Conservation (phyloP, 1,140 invertebrate genomes). For the Mesaphorura yosii region DNA sequence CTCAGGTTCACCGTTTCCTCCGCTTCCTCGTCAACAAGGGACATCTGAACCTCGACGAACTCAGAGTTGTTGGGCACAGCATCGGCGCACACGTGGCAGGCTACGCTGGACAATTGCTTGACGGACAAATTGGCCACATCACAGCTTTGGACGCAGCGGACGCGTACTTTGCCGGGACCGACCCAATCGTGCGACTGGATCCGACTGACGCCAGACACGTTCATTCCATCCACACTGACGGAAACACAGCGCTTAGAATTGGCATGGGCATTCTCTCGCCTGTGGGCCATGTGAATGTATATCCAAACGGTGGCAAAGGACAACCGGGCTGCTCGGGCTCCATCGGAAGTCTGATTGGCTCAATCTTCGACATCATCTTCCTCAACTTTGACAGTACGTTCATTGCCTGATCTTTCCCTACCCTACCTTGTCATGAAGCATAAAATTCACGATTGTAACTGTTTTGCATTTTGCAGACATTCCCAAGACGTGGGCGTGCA, state of each 20-base stretch:
- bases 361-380: slow-evolving; percentile 12
- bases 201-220: slow-evolving; percentile 38
- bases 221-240: slow-evolving; percentile 42
- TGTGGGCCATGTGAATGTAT: slow-evolving; percentile 20
- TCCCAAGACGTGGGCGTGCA: slow-evolving; percentile 19
- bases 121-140: slow-evolving; percentile 11
- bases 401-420: neutral
- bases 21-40: slow-evolving; percentile 21
- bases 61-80: slow-evolving; percentile 20
- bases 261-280: slow-evolving; percentile 12
- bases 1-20: slow-evolving; percentile 32
- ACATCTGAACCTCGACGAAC: slow-evolving; percentile 8
- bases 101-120: slow-evolving; percentile 13
- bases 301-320: slow-evolving; percentile 16
- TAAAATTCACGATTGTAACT: neutral
- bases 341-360: slow-evolving; percentile 10
- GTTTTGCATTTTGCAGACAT: slow-evolving; percentile 2
- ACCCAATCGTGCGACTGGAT: slow-evolving; percentile 40
- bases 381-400: slow-evolving; percentile 12
- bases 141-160: slow-evolving; percentile 44
- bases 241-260: slow-evolving; percentile 1
- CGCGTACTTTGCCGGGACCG: slow-evolving; percentile 41
- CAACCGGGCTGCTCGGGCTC: slow-evolving; percentile 25
- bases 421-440: neutral
- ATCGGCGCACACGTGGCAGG: slow-evolving; percentile 21